phyloP scores from a whole-genome alignment of 1,140 invertebrate genomes.

The Ceratina calcarata region DNA sequence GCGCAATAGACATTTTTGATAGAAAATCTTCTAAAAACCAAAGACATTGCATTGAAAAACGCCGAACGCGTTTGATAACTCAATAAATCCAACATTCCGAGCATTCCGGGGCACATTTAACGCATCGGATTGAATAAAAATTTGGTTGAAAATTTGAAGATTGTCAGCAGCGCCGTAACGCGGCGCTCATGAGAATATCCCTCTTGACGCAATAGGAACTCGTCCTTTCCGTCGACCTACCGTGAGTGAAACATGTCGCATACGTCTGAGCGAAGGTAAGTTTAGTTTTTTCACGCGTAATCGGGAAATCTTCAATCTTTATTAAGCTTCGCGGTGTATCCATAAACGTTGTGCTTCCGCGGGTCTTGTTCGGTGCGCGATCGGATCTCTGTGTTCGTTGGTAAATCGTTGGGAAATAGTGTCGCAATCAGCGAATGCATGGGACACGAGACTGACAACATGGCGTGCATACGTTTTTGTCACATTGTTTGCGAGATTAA shows the following conservation, averaged over 20 bases:
- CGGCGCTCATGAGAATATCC: constrained; percentile 61
- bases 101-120: background rate
- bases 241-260: constrained; percentile 88
- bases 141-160: constrained; percentile 29
- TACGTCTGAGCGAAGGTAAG: constrained; percentile 88
- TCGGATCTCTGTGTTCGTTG: background rate
- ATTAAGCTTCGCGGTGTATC: too few relatives aligned
- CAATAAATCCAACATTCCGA: background rate
- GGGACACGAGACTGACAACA: constrained; percentile 84
- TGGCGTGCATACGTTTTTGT: constrained; percentile 83
- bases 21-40: background rate
- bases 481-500: constrained; percentile 61
- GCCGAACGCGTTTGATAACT: background rate
- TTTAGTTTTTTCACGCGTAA: constrained; percentile 69
- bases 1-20: constrained; percentile 49
- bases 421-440: constrained; percentile 66
- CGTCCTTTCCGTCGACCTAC: constrained; percentile 87
- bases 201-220: constrained; percentile 74
- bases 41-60: too few relatives aligned
- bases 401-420: constrained; percentile 40
- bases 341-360: background rate
- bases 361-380: background rate
- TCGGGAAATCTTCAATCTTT: background rate
- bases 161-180: constrained; percentile 48
- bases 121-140: background rate